Percentiles rank a stretch among this genome's conserved stretches.
Evolutionary conservation across 2,888 invertebrate species (phyloP).

Genomic region (Selenia dentaria): DNA sequence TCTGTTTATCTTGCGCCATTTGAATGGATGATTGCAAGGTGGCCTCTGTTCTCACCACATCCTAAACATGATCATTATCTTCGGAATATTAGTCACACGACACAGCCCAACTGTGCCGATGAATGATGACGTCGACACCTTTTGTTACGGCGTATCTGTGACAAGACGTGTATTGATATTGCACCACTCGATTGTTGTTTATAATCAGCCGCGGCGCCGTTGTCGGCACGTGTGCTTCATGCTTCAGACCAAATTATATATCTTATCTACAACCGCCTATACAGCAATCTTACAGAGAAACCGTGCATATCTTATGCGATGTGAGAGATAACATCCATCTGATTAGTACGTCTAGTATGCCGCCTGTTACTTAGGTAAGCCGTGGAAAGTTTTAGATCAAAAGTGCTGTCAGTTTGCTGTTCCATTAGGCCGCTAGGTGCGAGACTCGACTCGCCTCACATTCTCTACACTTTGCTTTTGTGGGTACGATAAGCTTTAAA

Average conservation of each 20-base stretch:
- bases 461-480: too few species aligned
- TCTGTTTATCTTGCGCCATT: too few species aligned
- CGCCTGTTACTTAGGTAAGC: not conserved
- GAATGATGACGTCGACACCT: too few species aligned
- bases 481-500: too few species aligned
- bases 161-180: not conserved
- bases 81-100: too few species aligned
- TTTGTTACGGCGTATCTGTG: not conserved
- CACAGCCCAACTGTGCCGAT: too few species aligned
- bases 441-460: too few species aligned
- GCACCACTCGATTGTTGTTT: constrained; percentile 22
- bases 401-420: too few species aligned
- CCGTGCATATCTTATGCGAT: constrained; percentile 6
- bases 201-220: constrained; percentile 9
- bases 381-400: constrained; percentile 7
- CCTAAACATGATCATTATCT: too few species aligned
- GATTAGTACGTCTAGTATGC: constrained; percentile 6
- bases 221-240: constrained; percentile 23
- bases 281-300: constrained; percentile 13
- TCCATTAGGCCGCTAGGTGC: too few species aligned
- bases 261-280: constrained; percentile 24
- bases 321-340: constrained; percentile 9
- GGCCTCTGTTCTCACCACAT: too few species aligned
- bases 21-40: too few species aligned
- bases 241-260: constrained; percentile 13